Conservation (phyloP, 2,888 invertebrate species). For the Drosophila antonietae region DNA sequence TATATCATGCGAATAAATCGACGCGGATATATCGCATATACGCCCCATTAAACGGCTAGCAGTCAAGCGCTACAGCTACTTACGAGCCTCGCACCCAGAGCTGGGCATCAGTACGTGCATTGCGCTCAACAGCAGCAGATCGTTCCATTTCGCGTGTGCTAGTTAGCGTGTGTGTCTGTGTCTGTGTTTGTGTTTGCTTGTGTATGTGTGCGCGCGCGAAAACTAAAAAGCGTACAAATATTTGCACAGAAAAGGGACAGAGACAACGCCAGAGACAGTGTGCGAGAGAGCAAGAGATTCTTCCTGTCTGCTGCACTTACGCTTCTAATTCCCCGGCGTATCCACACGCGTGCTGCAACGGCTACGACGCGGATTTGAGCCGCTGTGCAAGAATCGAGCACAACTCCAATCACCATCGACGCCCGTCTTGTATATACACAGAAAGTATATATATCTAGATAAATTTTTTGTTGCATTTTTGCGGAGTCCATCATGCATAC, state of each 20-base stretch:
- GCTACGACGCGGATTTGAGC: slow-evolving; percentile 61
- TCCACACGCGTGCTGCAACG: slow-evolving; percentile 70
- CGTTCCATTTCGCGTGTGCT: slow-evolving; percentile 37
- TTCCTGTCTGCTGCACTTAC: slow-evolving; percentile 64
- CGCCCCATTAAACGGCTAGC: slow-evolving; percentile 69
- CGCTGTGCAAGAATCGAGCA: slow-evolving; percentile 18
- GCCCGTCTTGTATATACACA: neutral
- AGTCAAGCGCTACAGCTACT: slow-evolving; percentile 53
- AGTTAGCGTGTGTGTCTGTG: slow-evolving; percentile 10
- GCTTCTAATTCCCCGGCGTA: slow-evolving; percentile 59
- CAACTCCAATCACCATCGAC: slow-evolving; percentile 47
- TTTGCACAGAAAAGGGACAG: slow-evolving; percentile 30
- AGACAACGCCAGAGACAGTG: neutral
- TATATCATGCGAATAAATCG: slow-evolving; percentile 79
- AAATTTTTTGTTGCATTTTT: slow-evolving; percentile 10
- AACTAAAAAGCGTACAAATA: slow-evolving; percentile 52
- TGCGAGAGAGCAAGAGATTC: slow-evolving; percentile 13
- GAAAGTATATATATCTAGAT: slow-evolving; percentile 4
- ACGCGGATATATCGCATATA: slow-evolving; percentile 77
- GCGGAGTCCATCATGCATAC: slow-evolving; percentile 81
- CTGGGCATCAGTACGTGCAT: slow-evolving; percentile 70
- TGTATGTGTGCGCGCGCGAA: slow-evolving; percentile 12
- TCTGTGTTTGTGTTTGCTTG: neutral
- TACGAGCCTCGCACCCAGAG: slow-evolving; percentile 59
- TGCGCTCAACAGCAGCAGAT: slow-evolving; percentile 72